Evolutionary conservation across 2,113 vertebrate genomes (phyloP), one percentile per base, ranked within the genome.

Genomic region (Echinops telfairi): DNA sequence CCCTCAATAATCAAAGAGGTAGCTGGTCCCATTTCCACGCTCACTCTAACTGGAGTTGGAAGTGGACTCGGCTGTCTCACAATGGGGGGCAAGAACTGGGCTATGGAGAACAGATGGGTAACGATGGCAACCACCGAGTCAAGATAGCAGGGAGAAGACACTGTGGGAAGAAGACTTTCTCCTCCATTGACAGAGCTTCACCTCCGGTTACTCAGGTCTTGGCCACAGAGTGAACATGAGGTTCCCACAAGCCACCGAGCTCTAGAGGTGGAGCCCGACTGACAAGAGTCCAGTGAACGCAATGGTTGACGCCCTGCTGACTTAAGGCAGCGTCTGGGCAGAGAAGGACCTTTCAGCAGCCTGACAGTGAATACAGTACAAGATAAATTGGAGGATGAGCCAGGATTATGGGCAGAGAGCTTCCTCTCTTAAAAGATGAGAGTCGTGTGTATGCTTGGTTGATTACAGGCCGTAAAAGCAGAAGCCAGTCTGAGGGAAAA

Each of bases 111-210:
- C 33, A 2, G 33, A 25, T 22, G 66, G 57, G 47, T 90, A 43
- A 31, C 25, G 31, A 81, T 1, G 3, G 43, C 40, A 40, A 40
- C 40, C 40, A 40, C 7, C 40, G 43, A 19, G 43, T 66, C 43
- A 43, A 70, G 76, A 23, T 25, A 2, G 36, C 0, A 60, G 33
- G 31, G 43, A n/a, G n/a, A 81, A 31, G 20, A 85, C 8, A 8
- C 15, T 8, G 83, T 53, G 20, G 20, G 33, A 27, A 0, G n/a
- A 2, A 31, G 8, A 23, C 6, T 9, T 7, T 4, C 20, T 38
- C 29, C 11, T 15, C 78, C 20, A 6, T 8, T 10, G 68, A 33
- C 6, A 6, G 1, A n/a, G 31, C 29, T 31, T 83, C 9, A 11
- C n/a, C 60, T 86, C 83, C 57, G 29, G 14, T 77, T 29, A 70